Base-by-base conservation (phyloP, 2,113 vertebrate species). In the Accipiter cooperii region DNA sequence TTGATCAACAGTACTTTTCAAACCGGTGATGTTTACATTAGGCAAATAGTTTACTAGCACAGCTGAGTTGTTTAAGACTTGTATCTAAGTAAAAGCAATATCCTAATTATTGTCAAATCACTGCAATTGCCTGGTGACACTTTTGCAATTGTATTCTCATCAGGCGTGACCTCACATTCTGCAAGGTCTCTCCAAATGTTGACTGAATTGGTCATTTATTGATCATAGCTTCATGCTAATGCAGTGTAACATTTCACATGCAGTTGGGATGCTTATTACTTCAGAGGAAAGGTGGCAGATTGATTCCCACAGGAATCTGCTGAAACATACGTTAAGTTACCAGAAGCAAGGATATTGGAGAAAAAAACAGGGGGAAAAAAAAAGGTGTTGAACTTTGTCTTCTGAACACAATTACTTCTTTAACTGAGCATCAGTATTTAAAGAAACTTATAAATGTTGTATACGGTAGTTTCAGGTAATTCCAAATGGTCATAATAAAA, bases 121-220 rank as follows among this genome's bases (percentile, higher is more conserved):
- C 75, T 47, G 58, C 76, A 77, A 77, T 96, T 84, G 91, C 64
- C 95, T 74, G 36, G 89, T 90, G 91, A 88, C 79, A 93, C 49
- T 93, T 89, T 51, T 81, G 63, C 94, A 95, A 78, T 89, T 88
- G 74, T 93, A 95, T 95, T 96, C 95, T 95, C 81, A 87, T 93
- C 95, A 98, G 94, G 73, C 84, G 38, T 83, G 95, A 95, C 97
- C 91, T 98, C 95, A 17, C 75, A 47, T 93, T 95, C 93, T 78
- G 80, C 76, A 96, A 91, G 93, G 82, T 89, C 93, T 97, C 71
- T 95, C 91, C 87, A 87, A 63, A 87, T 40, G 77, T 61, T 79
- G 84, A 92, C 82, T 73, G 82, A 93, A 95, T 89, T 68, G 85
- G 58, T 81, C 77, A 58, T 76, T 97, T 98, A 98, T 98, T 96